Base-by-base conservation (phyloP, 2,797 vertebrate genomes). In the Mus spretus region DNA sequence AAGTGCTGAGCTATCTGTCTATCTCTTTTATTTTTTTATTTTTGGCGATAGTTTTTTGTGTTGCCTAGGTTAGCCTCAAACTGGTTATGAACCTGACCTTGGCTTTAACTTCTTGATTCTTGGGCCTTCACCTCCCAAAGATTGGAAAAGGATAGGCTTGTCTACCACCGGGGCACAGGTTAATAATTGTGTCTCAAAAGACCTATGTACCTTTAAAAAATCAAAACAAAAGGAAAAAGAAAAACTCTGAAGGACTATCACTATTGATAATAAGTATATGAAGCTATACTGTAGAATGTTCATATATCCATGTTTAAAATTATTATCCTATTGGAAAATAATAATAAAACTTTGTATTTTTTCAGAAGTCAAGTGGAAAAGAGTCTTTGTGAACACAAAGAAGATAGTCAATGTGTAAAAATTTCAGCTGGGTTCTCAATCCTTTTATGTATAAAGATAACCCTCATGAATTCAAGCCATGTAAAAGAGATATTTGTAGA, bases 351-450 rank as follows among this genome's bases (percentile, higher is more conserved):
- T 15, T 72, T 88, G 24, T 4, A 80, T 50, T 80, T 77, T 79
- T 88, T 26, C 84, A 88, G 84, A 88, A 72, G 31, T 81, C 92
- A 81, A 81, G 40, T 59, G 37, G 17, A n/a, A 50, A 31, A 70
- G 63, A 81, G 10, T 61, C 53, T 72, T 65, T 93, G 31, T 81
- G 84, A 88, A 78, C 47, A 67, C 53, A 85, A 65, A 78, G 44
- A 86, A 88, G 24, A 67, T 70, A 80, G 50, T 61, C 77, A 61
- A 31, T 80, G 53, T 61, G 77, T 55, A 67, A 53, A 72, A 80
- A 37, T 55, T 87, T 72, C 92, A 93, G 53, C 63, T 57, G 47
- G 77, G 57, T 50, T 93, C 63, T 67, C n/a, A 37, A 74, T 50
- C 53, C 53, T 80, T 7, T 57, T 59, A 53, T 37, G 22, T 72